Conservation (phyloP, 2,888 invertebrate genomes). For the Apodemia mormo region DNA sequence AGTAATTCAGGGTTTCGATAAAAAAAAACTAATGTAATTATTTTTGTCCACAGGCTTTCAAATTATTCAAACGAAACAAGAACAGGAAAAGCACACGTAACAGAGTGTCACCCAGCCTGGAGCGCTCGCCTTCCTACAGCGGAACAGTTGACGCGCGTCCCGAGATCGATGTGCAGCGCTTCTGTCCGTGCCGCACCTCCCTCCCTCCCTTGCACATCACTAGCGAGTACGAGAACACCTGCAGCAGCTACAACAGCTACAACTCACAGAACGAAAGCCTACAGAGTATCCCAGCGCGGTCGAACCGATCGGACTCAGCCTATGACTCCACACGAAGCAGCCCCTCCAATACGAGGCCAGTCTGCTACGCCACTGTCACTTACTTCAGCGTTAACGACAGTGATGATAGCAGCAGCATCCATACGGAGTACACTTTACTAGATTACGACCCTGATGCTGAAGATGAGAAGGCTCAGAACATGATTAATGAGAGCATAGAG, state of each 20-base stretch:
- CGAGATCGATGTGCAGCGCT: slow-evolving; percentile 66
- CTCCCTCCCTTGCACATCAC: slow-evolving; percentile 52
- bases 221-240: slow-evolving; percentile 53
- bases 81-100: slow-evolving; percentile 60
- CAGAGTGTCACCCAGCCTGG: slow-evolving; percentile 64
- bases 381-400: slow-evolving; percentile 74
- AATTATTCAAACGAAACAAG: slow-evolving; percentile 68
- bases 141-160: slow-evolving; percentile 70
- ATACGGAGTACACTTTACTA: slow-evolving; percentile 70
- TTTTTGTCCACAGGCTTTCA: slow-evolving; percentile 67
- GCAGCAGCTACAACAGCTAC: slow-evolving; percentile 64
- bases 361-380: slow-evolving; percentile 70
- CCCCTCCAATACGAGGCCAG: slow-evolving; percentile 54
- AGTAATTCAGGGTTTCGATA: background rate
- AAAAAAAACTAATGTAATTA: background rate
- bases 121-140: slow-evolving; percentile 65
- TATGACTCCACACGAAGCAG: slow-evolving; percentile 70
- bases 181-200: slow-evolving; percentile 68
- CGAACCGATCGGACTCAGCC: slow-evolving; percentile 58
- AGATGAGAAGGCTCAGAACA: slow-evolving; percentile 65
- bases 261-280: slow-evolving; percentile 62
- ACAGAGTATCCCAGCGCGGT: slow-evolving; percentile 40
- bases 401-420: slow-evolving; percentile 72
- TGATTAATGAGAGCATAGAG: slow-evolving; percentile 73
- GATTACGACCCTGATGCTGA: slow-evolving; percentile 59